phyloP scores from a whole-genome alignment of 1,140 invertebrate genomes.

The Trypoxylus dichotomus region DNA sequence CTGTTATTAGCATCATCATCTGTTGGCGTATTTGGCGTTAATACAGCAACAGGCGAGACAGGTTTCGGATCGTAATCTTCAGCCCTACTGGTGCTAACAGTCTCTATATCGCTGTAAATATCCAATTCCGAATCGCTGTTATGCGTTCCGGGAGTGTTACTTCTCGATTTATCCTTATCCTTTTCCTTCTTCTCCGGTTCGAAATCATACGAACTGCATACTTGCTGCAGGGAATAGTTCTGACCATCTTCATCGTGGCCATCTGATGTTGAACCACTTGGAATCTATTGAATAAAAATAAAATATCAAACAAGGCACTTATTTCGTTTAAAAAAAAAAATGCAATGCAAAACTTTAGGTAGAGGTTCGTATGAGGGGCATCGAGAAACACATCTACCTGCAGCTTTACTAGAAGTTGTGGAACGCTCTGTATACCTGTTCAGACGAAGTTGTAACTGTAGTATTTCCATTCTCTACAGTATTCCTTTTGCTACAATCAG shows the following conservation, averaged over 20 bases:
- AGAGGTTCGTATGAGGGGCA: no score
- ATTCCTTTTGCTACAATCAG: neutral
- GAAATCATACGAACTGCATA: slow-evolving; percentile 23
- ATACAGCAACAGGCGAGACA: neutral
- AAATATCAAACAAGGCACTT: neutral
- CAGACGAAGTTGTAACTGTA: neutral
- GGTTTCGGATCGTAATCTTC: slow-evolving; percentile 39
- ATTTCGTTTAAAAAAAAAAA: no score
- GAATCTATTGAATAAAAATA: neutral
- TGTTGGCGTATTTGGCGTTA: neutral
- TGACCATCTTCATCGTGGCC: neutral
- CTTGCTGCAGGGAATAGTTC: neutral
- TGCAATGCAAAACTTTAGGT: no score
- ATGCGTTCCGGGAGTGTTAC: neutral
- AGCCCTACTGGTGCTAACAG: slow-evolving; percentile 46
- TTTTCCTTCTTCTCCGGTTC: slow-evolving; percentile 13
- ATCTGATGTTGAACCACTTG: neutral
- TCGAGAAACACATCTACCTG: no score
- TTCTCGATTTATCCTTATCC: slow-evolving; percentile 19
- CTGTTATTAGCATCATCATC: slow-evolving; percentile 13
- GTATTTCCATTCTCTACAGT: neutral
- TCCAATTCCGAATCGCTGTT: slow-evolving; percentile 47
- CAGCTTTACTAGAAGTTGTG: no score
- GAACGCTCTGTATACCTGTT: neutral
- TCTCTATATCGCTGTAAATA: slow-evolving; percentile 61